A percentile compares a stretch with the other conserved stretches of the same genome.
These are phyloP conservation scores for Leptinotarsa peninsularis DNA, from an alignment of 2,888 invertebrate genomes.

Conservation along the genomic window DNA sequence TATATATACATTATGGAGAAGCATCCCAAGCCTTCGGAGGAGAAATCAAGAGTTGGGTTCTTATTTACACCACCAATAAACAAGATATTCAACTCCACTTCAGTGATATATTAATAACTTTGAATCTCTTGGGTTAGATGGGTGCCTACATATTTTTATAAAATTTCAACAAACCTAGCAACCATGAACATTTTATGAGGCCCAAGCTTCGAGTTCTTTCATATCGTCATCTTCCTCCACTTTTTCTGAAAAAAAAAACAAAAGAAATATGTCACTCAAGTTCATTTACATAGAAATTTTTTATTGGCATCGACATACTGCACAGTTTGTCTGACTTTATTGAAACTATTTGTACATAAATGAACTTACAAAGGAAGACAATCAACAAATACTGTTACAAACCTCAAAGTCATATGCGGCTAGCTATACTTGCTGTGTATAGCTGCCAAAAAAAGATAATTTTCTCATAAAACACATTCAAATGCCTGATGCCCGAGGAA, in stretches of 20 bases:
- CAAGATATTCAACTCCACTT: neutral
- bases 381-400: too few relatives aligned
- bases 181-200: conserved; percentile 69
- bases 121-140: conserved; percentile 16
- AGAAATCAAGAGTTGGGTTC: conserved; percentile 2
- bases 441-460: too few relatives aligned
- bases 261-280: conserved; percentile 26
- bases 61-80: conserved; percentile 4
- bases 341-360: too few relatives aligned
- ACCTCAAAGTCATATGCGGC: too few relatives aligned
- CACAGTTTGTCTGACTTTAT: too few relatives aligned
- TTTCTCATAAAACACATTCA: too few relatives aligned
- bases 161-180: conserved; percentile 10
- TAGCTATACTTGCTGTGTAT: too few relatives aligned
- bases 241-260: conserved; percentile 69
- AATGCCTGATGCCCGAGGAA: too few relatives aligned
- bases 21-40: conserved; percentile 28
- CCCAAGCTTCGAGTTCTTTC: conserved; percentile 82
- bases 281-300: too few relatives aligned
- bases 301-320: too few relatives aligned
- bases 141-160: conserved; percentile 26
- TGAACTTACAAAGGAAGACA: too few relatives aligned
- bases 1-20: conserved; percentile 34
- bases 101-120: conserved; percentile 26
- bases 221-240: conserved; percentile 79